A percentile compares a stretch with the other conserved stretches of the same genome.
Evolutionary conservation across 2,797 vertebrate species (phyloP).

Genomic region (Acestrorhynchus altus): DNA sequence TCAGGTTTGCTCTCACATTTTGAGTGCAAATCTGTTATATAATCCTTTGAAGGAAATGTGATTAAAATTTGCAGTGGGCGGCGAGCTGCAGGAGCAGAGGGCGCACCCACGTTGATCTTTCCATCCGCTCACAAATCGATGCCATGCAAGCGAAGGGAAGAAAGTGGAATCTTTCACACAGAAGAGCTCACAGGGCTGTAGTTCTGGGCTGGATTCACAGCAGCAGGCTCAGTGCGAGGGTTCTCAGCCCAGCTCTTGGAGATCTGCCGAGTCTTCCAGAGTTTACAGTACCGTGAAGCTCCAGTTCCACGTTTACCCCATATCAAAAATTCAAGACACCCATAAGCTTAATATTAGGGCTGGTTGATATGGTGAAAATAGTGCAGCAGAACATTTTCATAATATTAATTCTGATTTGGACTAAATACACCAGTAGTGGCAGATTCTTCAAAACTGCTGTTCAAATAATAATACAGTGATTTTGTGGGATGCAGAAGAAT

Average conservation of each 20-base stretch:
- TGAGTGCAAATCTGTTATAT: background rate
- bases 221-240: background rate
- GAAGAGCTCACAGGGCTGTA: background rate
- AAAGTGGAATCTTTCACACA: background rate
- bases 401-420: no score
- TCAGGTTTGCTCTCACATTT: background rate
- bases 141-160: background rate
- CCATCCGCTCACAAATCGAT: constrained; percentile 7
- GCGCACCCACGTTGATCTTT: constrained; percentile 20
- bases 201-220: background rate
- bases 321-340: background rate
- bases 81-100: constrained; percentile 10
- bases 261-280: constrained; percentile 1
- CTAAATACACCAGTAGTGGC: no score
- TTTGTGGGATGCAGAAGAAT: no score
- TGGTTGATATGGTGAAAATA: no score
- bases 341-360: no score
- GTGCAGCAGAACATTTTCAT: no score
- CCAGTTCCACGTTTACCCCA: background rate
- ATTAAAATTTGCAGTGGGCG: background rate
- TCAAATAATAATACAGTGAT: no score
- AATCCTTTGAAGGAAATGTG: constrained; percentile 2
- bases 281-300: background rate
- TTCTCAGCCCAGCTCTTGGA: background rate
- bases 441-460: no score